phyloP scores from a whole-genome alignment of 2,113 vertebrate species.

The Odobenus rosmarus region DNA sequence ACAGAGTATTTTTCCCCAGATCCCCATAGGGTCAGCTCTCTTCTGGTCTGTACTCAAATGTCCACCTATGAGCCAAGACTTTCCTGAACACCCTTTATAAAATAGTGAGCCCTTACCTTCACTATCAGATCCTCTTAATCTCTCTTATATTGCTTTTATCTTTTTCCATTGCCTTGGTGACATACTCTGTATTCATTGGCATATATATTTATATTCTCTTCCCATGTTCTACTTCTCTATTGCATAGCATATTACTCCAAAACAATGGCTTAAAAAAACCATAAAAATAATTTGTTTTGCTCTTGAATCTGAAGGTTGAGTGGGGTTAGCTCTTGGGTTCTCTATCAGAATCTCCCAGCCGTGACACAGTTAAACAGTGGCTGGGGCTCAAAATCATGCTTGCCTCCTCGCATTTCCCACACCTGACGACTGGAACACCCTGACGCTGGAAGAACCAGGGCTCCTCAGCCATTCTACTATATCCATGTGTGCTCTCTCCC shows the following conservation, averaged over 20 bases:
- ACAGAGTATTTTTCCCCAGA: not conserved
- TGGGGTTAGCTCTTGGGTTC: not conserved
- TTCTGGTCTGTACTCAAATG: not conserved
- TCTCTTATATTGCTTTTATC: not conserved
- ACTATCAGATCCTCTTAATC: not conserved
- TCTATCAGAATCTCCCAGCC: not conserved
- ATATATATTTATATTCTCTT: not conserved
- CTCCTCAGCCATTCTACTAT: fast-evolving
- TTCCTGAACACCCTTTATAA: not conserved
- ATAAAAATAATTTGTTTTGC: not conserved
- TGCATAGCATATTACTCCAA: not conserved
- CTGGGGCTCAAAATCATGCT: not conserved
- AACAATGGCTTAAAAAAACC: not conserved
- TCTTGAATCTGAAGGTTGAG: not conserved
- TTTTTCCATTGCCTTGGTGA: not conserved
- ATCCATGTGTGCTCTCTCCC: not conserved
- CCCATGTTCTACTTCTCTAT: not conserved
- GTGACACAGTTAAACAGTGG: not conserved
- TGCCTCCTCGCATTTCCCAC: not conserved
- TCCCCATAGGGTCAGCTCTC: not conserved
- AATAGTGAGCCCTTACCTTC: not conserved
- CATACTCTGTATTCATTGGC: not conserved
- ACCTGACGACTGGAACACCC: not conserved
- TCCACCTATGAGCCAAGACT: not conserved
- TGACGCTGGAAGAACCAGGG: no score